Base-by-base conservation (phyloP, 2,113 vertebrate genomes). In the Chlamydotis undulata region DNA sequence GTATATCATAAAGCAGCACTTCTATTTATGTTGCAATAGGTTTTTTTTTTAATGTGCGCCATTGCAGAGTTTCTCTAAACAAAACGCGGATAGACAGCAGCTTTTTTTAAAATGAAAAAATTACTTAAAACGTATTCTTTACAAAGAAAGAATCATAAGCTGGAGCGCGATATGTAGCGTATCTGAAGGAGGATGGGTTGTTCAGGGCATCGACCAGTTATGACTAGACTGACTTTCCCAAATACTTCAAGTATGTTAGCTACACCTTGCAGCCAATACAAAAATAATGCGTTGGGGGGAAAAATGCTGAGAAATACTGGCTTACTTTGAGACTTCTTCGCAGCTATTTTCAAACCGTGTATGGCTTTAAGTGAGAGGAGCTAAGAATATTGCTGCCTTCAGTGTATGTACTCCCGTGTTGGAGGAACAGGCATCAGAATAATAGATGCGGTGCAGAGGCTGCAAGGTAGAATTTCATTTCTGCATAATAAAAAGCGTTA, bases 1-100 rank as follows among this genome's bases (percentile, higher is more conserved):
- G 12, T 97, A 81, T 95, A 73, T 96, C 94, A 95, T 95, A 96
- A 97, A 97, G 93, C 93, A 89, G 59, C 77, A 26, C 89, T 83
- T 94, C 60, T 89, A 59, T 97, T 97, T 97, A 96, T 86, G 68
- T 90, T 93, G 90, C 88, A 78, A n/a, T 95, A 86, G 74, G 43
- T 87, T 67, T 76, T 80, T 80, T 93, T 87, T 90, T 91, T 37
- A 70, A 80, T 60, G 61, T 0, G 0, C 0, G 0, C 41, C 10
- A 17, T 88, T 73, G 65, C 14, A 6, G 71, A 35, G 33, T 90
- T 91, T 96, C 57, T 96, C 21, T 68, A 83, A 70, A 88, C 84
- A 92, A 67, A 90, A 63, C 31, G 63, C 4, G 12, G 76, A 24
- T 25, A 93, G 76, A 9, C 26, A 45, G 61, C 49, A 82, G 19